Conservation (phyloP, 2,113 vertebrate species). For the Gadus chalcogrammus region DNA sequence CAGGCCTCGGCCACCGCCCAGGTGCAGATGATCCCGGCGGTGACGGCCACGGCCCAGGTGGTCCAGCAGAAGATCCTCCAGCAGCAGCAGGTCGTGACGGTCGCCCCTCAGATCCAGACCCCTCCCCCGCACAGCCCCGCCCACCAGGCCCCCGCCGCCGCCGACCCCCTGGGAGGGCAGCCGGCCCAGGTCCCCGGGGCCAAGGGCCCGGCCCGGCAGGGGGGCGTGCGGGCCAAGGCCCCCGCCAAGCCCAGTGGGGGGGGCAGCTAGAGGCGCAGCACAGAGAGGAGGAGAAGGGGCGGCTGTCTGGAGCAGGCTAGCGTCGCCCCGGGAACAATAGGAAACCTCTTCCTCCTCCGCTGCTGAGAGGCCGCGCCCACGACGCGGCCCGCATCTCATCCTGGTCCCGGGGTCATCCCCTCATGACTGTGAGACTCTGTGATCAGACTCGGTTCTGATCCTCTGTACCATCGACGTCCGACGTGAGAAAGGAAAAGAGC, state of each 20-base stretch:
- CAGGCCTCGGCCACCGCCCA: slow-evolving; percentile 75
- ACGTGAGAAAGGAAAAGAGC: slow-evolving; percentile 6
- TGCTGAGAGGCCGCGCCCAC: too few relatives aligned
- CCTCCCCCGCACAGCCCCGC: slow-evolving; percentile 80
- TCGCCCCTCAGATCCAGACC: slow-evolving; percentile 80
- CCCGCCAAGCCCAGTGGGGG: slow-evolving; percentile 79
- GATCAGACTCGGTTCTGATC: neutral
- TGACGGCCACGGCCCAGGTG: slow-evolving; percentile 73
- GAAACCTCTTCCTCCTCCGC: neutral
- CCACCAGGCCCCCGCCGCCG: slow-evolving; percentile 64
- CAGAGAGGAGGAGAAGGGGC: neutral
- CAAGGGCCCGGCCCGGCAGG: slow-evolving; percentile 74
- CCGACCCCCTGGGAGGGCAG: slow-evolving; percentile 74
- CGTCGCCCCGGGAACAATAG: neutral
- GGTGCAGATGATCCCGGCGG: slow-evolving; percentile 83
- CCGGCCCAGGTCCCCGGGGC: slow-evolving; percentile 54
- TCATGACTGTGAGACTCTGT: neutral
- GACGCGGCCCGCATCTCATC: too few relatives aligned
- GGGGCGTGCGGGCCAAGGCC: slow-evolving; percentile 77
- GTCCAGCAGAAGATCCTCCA: slow-evolving; percentile 87
- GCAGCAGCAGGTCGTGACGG: slow-evolving; percentile 77
- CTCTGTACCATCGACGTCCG: slow-evolving; percentile 13
- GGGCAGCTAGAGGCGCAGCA: slow-evolving; percentile 46
- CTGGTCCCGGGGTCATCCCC: slow-evolving; percentile 28
- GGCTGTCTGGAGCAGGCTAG: too few relatives aligned